Evolutionary conservation across 2,797 vertebrate genomes (phyloP).

Genomic region (Dendrocincla fuliginosa): DNA sequence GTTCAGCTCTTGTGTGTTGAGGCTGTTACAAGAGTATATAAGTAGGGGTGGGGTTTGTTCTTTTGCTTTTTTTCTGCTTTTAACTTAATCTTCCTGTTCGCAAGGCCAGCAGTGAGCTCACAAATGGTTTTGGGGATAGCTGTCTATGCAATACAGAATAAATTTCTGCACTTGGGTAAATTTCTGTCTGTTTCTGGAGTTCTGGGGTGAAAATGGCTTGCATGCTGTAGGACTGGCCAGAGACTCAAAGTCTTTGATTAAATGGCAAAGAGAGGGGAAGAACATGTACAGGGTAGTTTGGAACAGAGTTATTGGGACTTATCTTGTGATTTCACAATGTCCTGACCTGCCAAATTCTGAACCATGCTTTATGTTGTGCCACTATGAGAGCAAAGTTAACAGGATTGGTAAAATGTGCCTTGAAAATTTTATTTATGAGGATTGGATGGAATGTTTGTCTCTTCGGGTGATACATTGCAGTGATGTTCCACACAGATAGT

Average conservation of each 20-base stretch:
- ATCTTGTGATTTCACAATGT: not conserved
- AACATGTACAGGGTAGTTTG: not conserved
- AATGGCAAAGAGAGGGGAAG: not conserved
- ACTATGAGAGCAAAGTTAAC: not conserved
- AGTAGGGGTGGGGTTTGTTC: not conserved
- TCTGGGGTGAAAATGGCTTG: not conserved
- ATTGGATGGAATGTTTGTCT: not conserved
- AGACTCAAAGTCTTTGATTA: not conserved
- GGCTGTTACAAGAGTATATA: not conserved
- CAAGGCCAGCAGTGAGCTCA: not conserved
- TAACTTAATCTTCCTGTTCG: not conserved
- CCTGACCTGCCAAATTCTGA: not conserved
- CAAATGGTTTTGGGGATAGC: not conserved
- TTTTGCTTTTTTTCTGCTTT: not conserved
- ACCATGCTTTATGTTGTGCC: not conserved
- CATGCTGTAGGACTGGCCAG: not conserved
- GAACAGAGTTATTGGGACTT: not conserved
- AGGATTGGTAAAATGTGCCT: not conserved
- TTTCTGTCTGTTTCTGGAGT: not conserved
- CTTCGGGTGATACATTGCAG: not conserved
- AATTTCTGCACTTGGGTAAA: not conserved
- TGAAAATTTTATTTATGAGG: not conserved
- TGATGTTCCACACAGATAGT: not conserved
- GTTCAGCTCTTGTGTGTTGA: not conserved
- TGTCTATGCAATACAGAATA: not conserved